These are phyloP conservation scores for Cynoglossus semilaevis DNA, from an alignment of 2,113 vertebrate species.

Conservation along the genomic window DNA sequence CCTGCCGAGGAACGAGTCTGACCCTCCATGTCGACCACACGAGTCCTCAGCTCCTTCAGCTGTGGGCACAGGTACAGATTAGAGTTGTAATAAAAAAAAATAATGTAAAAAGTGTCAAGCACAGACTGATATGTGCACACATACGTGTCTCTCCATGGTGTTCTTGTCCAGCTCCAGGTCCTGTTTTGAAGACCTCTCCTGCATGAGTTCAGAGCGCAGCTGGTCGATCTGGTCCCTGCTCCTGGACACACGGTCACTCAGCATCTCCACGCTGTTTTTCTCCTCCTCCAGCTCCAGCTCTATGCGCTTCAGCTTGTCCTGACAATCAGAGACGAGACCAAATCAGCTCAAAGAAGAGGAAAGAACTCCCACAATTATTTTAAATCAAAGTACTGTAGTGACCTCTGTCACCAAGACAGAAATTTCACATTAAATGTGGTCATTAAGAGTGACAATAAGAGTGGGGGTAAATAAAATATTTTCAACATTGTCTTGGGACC, in stretches of 20 bases:
- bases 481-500: too few relatives aligned
- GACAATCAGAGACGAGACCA: slow-evolving; percentile 4
- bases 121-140: not conserved
- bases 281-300: slow-evolving; percentile 92
- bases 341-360: not conserved
- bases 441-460: too few relatives aligned
- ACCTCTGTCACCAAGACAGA: too few relatives aligned
- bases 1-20: slow-evolving; percentile 80
- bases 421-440: too few relatives aligned
- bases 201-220: slow-evolving; percentile 88
- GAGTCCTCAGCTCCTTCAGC: slow-evolving; percentile 89
- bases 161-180: slow-evolving; percentile 95
- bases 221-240: slow-evolving; percentile 93
- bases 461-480: too few relatives aligned
- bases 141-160: slow-evolving; percentile 89
- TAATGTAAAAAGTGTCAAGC: too few relatives aligned
- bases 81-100: not conserved
- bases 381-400: too few relatives aligned
- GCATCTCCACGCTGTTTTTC: slow-evolving; percentile 82
- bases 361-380: too few relatives aligned
- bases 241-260: slow-evolving; percentile 83
- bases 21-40: slow-evolving; percentile 85
- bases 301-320: slow-evolving; percentile 85
- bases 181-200: slow-evolving; percentile 88
- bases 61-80: slow-evolving; percentile 39